Base-by-base conservation (phyloP, 30 jellyfish, hydroid and myxozoan species). In the Aurelia aurita complex sp. Pacific region DNA sequence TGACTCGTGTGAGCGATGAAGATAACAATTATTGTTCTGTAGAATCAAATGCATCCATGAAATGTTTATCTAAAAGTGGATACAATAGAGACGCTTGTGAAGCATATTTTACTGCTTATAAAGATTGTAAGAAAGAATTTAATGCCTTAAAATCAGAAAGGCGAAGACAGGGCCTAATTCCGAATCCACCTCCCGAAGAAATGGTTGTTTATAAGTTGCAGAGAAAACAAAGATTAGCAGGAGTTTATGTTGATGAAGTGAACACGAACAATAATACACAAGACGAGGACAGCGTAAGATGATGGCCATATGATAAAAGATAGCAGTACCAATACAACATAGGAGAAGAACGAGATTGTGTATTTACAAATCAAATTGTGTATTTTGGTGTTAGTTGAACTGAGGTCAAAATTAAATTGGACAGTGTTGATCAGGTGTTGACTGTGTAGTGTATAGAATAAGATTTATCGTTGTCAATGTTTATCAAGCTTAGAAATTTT, bases 41-140 rank as follows among this genome's bases (percentile, higher is more conserved):
- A 10, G 98, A 94, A 74, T 92, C 98, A 36, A 80, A 88, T 23
- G 98, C 97, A n/a, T 94, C 98, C 23, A 82, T 81, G 89, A 73
- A 86, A 66, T 94, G 98, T 66, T 75, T 94, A 54, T 81, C 96
- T 16, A 63, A 73, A 16, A 74, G 81, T 68, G 96, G 92, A 16
- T 94, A 94, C 36, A 55, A 94, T 69, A 79, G 52, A 74, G 62
- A 72, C 33, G 89, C 86, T 17, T 94, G 98, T 67, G 90, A 70
- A 60, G 64, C 83, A 17, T 94, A 82, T 77, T 94, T 94, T 79
- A 96, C 85, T 18, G 69, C 89, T 14, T 94, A 88, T 76, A 81
- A 92, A 32, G 82, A 83, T 62, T 94, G 98, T 67, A 94, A 77
- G 70, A 84, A 75, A 76, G 96, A 73, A 29, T 85, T 81, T 71